Conservation (phyloP, 2,888 invertebrate species). For the Adelognathus sp. region DNA sequence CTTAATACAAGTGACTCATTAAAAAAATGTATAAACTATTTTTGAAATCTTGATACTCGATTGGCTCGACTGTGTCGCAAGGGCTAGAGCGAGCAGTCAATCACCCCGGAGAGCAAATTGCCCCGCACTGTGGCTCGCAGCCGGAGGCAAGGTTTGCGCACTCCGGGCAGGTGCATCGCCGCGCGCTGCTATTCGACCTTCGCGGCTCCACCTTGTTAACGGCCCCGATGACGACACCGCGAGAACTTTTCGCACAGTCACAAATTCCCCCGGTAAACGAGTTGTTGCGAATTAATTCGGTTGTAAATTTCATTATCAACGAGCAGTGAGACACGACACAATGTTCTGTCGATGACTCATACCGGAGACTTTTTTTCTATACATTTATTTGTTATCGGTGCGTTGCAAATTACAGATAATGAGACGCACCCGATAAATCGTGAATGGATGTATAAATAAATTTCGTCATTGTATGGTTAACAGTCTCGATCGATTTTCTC, state of each 20-base stretch:
- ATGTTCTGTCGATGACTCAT: background rate
- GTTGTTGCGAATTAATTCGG: background rate
- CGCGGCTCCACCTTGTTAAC: slow-evolving; percentile 12
- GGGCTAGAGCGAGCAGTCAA: background rate
- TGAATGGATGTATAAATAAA: background rate
- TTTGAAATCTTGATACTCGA: too few relatives aligned
- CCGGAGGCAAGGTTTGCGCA: slow-evolving; percentile 13
- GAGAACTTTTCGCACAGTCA: background rate
- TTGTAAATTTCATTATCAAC: too few relatives aligned
- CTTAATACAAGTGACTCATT: too few relatives aligned
- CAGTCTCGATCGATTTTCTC: slow-evolving; percentile 24
- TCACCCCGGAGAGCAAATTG: background rate
- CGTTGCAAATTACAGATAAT: background rate
- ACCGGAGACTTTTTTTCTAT: background rate
- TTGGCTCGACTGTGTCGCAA: too few relatives aligned
- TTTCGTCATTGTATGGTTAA: background rate
- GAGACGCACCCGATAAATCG: slow-evolving; percentile 1
- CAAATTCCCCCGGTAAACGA: background rate
- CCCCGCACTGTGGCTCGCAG: background rate
- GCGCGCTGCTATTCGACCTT: slow-evolving; percentile 37
- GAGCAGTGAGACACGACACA: too few relatives aligned
- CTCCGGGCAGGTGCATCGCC: slow-evolving; percentile 46
- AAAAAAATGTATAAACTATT: too few relatives aligned
- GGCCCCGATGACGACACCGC: background rate
- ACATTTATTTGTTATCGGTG: background rate